Evolutionary conservation across 1,140 invertebrate genomes (phyloP).

Genomic region (Eriosoma lanigerum): DNA sequence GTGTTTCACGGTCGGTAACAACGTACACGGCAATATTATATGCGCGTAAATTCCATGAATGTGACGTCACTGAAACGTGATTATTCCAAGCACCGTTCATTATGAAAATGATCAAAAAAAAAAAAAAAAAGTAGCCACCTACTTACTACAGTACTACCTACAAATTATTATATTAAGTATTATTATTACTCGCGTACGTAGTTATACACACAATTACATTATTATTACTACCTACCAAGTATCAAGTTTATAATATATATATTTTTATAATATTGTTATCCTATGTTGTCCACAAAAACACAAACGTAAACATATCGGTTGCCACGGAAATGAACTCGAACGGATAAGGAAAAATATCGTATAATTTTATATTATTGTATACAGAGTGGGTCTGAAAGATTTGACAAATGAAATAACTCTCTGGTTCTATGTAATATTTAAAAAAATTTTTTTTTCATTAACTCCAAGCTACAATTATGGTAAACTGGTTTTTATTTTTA

Average conservation of each 20-base stretch:
- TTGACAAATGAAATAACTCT: too few relatives aligned
- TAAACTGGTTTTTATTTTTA: too few relatives aligned
- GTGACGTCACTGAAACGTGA: conserved; percentile 46
- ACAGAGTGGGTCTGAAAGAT: too few relatives aligned
- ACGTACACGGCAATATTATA: background rate
- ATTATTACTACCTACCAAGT: background rate
- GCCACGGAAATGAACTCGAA: conserved; percentile 17
- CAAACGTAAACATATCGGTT: background rate
- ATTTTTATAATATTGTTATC: background rate
- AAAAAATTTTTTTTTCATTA: too few relatives aligned
- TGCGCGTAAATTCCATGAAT: background rate
- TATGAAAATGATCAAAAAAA: background rate
- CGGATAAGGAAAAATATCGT: background rate
- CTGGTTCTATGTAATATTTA: too few relatives aligned
- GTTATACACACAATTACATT: background rate
- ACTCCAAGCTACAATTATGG: too few relatives aligned
- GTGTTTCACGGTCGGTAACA: conserved; percentile 14
- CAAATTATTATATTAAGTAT: background rate
- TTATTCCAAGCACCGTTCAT: background rate
- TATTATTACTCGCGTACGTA: background rate
- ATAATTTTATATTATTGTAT: too few relatives aligned
- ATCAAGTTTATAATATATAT: background rate
- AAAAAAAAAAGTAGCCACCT: background rate
- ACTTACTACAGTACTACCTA: too few relatives aligned
- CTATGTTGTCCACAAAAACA: background rate